Evolutionary conservation across 2,888 invertebrate species (phyloP).

Genomic region (Pterobdella sp.): DNA sequence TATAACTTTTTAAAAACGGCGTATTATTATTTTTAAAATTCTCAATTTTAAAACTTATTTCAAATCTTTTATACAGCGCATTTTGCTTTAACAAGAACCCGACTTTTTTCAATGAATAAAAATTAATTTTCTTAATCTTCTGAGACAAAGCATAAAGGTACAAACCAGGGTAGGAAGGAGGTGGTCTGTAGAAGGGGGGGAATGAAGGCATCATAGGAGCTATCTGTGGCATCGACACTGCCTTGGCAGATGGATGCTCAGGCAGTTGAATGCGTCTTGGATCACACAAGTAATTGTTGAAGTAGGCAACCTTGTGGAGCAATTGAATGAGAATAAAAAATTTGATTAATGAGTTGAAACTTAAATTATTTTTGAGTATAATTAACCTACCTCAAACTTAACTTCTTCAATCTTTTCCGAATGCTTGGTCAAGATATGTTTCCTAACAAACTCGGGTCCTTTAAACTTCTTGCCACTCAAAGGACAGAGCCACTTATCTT

Average conservation of each 20-base stretch:
- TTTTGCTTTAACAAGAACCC: too few relatives aligned
- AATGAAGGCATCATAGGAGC: conserved; percentile 29
- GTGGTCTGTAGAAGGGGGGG: conserved; percentile 20
- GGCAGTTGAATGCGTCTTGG: conserved; percentile 86
- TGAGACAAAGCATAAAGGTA: too few relatives aligned
- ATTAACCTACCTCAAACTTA: conserved; percentile 72
- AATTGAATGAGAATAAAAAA: background rate
- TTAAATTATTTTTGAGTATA: too few relatives aligned
- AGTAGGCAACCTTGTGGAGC: conserved; percentile 69
- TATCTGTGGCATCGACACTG: conserved; percentile 34
- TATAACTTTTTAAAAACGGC: too few relatives aligned
- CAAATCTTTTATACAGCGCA: too few relatives aligned
- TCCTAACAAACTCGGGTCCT: conserved; percentile 92
- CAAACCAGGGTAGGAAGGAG: conserved; percentile 24
- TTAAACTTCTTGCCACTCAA: conserved; percentile 98
- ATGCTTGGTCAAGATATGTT: conserved; percentile 96
- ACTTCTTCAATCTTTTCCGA: conserved; percentile 93
- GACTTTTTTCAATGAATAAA: too few relatives aligned
- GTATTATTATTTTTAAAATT: too few relatives aligned
- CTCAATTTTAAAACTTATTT: too few relatives aligned
- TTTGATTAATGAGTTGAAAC: too few relatives aligned
- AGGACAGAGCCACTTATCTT: conserved; percentile 98
- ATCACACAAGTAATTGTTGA: conserved; percentile 89
- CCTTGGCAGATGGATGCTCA: conserved; percentile 57
- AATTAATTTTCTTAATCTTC: too few relatives aligned